phyloP scores from a whole-genome alignment of 2,888 invertebrate genomes.

The Diaprepes abbreviatus region DNA sequence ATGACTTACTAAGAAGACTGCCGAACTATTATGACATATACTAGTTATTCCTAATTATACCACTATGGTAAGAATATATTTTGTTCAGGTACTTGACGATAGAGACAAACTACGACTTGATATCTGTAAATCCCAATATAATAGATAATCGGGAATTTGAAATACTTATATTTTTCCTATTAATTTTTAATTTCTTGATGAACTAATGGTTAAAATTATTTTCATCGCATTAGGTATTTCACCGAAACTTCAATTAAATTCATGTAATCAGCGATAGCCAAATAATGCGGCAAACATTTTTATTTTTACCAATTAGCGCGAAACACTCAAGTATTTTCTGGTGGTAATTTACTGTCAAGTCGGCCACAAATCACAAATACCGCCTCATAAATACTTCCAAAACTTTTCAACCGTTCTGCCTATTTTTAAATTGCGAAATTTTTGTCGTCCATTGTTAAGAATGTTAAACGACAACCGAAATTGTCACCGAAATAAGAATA shows the following conservation, averaged over 20 bases:
- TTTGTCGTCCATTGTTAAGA: conserved; percentile 37
- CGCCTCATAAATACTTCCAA: conserved; percentile 28
- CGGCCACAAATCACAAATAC: conserved; percentile 28
- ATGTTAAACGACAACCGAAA: conserved; percentile 51
- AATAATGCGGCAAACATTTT: neutral
- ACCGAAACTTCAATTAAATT: neutral
- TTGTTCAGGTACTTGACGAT: no score
- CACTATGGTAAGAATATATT: no score
- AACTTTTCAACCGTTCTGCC: conserved; percentile 3
- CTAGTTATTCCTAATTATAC: no score
- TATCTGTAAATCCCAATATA: no score
- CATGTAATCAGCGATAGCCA: neutral
- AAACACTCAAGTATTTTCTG: conserved; percentile 13
- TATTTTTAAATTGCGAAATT: conserved; percentile 36
- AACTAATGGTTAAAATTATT: neutral
- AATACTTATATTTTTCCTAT: neutral
- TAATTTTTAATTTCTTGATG: neutral
- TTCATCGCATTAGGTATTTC: neutral
- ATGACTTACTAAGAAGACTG: no score
- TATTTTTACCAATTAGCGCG: conserved; percentile 24
- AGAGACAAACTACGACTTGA: no score
- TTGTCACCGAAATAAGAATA: conserved; percentile 56
- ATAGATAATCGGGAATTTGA: no score
- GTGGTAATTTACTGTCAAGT: conserved; percentile 26
- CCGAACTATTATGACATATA: no score